Conservation (phyloP, 2,888 invertebrate genomes). For the Leucophenga montana region DNA sequence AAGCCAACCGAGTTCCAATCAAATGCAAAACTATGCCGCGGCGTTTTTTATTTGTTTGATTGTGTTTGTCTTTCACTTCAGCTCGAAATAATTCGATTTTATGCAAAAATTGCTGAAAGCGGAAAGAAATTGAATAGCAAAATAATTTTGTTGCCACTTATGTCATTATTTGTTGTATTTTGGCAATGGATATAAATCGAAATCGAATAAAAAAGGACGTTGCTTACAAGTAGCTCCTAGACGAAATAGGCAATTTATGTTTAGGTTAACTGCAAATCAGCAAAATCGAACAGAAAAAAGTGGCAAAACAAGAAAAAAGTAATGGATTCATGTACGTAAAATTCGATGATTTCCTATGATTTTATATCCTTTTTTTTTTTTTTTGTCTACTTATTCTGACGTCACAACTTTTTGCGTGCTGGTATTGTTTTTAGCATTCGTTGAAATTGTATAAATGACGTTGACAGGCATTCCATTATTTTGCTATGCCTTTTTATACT, state of each 20-base stretch:
- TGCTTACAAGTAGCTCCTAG: not conserved
- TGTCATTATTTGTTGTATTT: slow-evolving; percentile 24
- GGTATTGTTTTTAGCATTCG: not conserved
- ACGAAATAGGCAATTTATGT: slow-evolving; percentile 12
- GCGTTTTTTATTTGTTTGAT: not conserved
- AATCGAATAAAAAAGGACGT: slow-evolving; percentile 2
- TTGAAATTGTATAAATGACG: not conserved
- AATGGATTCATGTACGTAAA: slow-evolving; percentile 19
- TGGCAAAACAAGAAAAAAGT: not conserved
- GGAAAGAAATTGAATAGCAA: slow-evolving; percentile 63
- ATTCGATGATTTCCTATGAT: slow-evolving; percentile 11
- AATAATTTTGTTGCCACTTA: slow-evolving; percentile 40
- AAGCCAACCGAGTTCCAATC: not conserved
- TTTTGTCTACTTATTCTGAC: too few species aligned
- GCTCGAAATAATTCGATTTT: slow-evolving; percentile 50
- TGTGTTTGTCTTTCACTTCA: not conserved
- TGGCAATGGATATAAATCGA: not conserved
- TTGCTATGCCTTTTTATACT: not conserved
- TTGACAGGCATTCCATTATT: not conserved
- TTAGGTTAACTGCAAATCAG: slow-evolving; percentile 16
- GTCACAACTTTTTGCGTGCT: not conserved
- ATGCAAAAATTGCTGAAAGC: slow-evolving; percentile 59
- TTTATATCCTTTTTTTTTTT: slow-evolving; percentile 1
- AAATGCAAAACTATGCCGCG: not conserved
- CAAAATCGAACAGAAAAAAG: slow-evolving; percentile 3